Conservation (phyloP, 2,797 vertebrate genomes). For the Onychomys torridus region DNA sequence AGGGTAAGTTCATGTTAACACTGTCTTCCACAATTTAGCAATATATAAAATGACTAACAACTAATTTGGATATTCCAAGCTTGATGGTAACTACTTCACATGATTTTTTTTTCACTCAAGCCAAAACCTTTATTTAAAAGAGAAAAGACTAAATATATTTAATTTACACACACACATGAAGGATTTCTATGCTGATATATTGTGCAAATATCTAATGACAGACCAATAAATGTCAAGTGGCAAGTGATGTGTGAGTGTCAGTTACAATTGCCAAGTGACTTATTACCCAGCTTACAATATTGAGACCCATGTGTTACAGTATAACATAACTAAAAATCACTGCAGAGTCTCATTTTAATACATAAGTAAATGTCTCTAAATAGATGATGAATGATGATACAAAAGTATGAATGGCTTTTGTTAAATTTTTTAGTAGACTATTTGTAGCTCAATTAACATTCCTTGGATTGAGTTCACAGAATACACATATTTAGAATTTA, state of each 20-base stretch:
- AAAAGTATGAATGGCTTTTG: not conserved
- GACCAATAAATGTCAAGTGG: not conserved
- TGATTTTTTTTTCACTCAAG: not conserved
- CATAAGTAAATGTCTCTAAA: not conserved
- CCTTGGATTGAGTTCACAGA: not conserved
- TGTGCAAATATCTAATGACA: not conserved
- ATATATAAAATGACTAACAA: not conserved
- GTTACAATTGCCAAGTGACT: not conserved
- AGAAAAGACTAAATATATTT: slow-evolving; percentile 15
- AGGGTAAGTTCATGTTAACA: not conserved
- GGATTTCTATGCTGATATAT: not conserved
- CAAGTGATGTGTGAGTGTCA: not conserved
- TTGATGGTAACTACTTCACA: not conserved
- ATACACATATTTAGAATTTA: slow-evolving; percentile 11
- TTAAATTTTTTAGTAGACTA: slow-evolving; percentile 1
- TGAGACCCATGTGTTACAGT: not conserved
- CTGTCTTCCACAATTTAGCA: not conserved
- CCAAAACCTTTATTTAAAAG: not conserved
- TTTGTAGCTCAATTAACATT: not conserved
- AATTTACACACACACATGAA: not conserved
- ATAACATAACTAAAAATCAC: not conserved
- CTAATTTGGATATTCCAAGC: not conserved
- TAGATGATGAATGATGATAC: not conserved
- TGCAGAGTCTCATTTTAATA: not conserved
- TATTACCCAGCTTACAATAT: not conserved